Evolutionary conservation across 1,140 invertebrate species (phyloP).

Genomic region (Drosophila ironensis): DNA sequence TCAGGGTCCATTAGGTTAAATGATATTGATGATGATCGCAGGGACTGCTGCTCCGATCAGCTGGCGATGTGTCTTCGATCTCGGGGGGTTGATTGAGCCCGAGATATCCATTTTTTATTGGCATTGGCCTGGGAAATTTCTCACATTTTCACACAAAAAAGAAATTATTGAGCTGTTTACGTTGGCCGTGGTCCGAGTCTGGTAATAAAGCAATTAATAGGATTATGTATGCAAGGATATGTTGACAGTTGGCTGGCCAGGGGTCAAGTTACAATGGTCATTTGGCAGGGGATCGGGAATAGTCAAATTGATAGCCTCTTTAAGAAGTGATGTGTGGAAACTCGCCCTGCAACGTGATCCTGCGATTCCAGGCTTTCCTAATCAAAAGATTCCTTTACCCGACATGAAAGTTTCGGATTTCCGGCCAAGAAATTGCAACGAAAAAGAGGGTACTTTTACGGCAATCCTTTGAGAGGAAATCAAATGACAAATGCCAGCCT

Average conservation of each 20-base stretch:
- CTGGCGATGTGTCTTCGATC: slow-evolving; percentile 29
- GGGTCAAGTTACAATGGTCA: slow-evolving; percentile 69
- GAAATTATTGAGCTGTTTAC: slow-evolving; percentile 59
- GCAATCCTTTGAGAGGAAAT: slow-evolving; percentile 59
- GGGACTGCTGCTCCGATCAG: slow-evolving; percentile 41
- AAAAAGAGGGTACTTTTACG: slow-evolving; percentile 48
- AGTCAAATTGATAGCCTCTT: slow-evolving; percentile 10
- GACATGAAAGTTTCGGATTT: slow-evolving; percentile 63
- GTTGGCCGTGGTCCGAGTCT: slow-evolving; percentile 34
- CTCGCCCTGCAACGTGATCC: slow-evolving; percentile 21
- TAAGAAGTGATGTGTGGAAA: neutral
- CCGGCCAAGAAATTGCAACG: slow-evolving; percentile 21
- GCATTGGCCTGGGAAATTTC: slow-evolving; percentile 47
- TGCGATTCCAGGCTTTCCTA: slow-evolving; percentile 11
- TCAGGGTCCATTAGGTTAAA: slow-evolving; percentile 80
- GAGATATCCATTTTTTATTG: slow-evolving; percentile 6
- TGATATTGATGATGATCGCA: slow-evolving; percentile 73
- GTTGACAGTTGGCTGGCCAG: slow-evolving; percentile 57
- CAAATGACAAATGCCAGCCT: slow-evolving; percentile 67
- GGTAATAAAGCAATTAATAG: slow-evolving; percentile 73
- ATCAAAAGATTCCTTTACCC: slow-evolving; percentile 20
- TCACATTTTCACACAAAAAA: slow-evolving; percentile 48
- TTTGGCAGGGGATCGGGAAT: slow-evolving; percentile 23
- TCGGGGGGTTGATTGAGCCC: slow-evolving; percentile 41
- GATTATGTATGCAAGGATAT: slow-evolving; percentile 69